A percentile compares a stretch with the other conserved stretches of the same genome.
phyloP scores from a whole-genome alignment of 1,140 invertebrate species.

The Pinna nobilis region DNA sequence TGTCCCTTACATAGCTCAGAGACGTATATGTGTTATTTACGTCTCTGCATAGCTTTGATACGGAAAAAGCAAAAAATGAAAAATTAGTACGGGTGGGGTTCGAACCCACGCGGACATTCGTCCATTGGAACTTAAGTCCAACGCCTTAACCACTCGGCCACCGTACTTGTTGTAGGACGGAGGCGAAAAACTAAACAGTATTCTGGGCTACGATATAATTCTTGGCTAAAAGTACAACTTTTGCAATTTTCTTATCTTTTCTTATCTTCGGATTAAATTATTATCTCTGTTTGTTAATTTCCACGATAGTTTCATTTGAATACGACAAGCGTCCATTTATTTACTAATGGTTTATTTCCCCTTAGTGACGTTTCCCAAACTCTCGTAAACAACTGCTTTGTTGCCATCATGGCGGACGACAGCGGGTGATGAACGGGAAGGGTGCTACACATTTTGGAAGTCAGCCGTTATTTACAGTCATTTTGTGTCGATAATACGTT shows the following conservation, averaged over 20 bases:
- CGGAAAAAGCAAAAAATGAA: conserved; percentile 31
- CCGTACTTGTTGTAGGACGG: conserved; percentile 46
- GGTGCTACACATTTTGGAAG: too few species aligned
- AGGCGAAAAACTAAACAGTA: neutral
- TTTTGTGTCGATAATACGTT: too few species aligned
- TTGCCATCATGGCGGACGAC: conserved; percentile 46
- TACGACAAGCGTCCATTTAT: too few species aligned
- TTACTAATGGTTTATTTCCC: too few species aligned
- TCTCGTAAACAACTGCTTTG: conserved; percentile 40
- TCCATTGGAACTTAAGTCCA: conserved; percentile 74
- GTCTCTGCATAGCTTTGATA: neutral
- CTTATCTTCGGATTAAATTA: too few species aligned
- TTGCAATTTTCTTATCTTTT: neutral
- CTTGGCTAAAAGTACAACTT: neutral
- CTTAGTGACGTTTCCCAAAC: conserved; percentile 27
- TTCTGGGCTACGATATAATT: too few species aligned
- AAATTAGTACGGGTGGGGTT: conserved; percentile 70
- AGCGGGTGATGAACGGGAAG: neutral
- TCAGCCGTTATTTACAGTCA: too few species aligned
- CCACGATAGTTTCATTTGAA: too few species aligned
- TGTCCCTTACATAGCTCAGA: too few species aligned
- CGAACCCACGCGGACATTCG: conserved; percentile 72
- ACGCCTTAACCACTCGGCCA: conserved; percentile 70
- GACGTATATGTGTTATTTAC: too few species aligned
- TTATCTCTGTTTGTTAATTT: too few species aligned